Percentiles rank a stretch among this genome's conserved stretches.
These are phyloP conservation scores for Ophion ellenae DNA, from an alignment of 2,888 invertebrate species.

Conservation along the genomic window DNA sequence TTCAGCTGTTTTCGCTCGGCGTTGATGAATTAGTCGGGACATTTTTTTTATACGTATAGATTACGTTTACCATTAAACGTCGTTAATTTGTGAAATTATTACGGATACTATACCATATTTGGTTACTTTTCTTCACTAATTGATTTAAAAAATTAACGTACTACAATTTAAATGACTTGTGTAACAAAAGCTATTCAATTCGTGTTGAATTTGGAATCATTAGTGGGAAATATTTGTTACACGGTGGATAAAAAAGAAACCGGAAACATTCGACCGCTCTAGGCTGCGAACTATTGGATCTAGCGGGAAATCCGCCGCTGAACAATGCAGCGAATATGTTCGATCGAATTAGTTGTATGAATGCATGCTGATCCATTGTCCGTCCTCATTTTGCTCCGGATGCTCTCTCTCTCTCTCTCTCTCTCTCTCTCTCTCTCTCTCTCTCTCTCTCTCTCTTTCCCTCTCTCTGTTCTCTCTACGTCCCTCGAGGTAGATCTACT, in stretches of 20 bases:
- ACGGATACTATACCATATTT: no score
- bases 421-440: constrained; percentile 15
- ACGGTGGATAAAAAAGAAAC: background rate
- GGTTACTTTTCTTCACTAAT: background rate
- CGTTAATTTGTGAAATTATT: no score
- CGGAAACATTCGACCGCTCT: background rate
- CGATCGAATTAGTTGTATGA: constrained; percentile 36
- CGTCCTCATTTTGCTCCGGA: background rate
- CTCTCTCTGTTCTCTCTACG: constrained; percentile 14
- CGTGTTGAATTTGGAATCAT: background rate
- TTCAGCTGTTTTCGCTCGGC: no score
- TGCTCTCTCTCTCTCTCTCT: constrained; percentile 13
- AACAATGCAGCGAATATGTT: constrained; percentile 42
- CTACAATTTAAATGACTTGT: background rate
- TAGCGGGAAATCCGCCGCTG: background rate
- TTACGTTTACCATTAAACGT: no score
- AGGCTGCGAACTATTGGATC: background rate
- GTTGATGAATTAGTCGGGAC: no score
- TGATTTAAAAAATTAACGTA: background rate
- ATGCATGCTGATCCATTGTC: constrained; percentile 39
- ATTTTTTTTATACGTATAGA: no score
- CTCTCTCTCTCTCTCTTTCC: constrained; percentile 10
- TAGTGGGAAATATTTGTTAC: background rate
- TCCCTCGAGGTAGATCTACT: constrained; percentile 8
- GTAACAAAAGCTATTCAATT: background rate